phyloP scores from a whole-genome alignment of 2,797 vertebrate species.

The Monodelphis domestica region DNA sequence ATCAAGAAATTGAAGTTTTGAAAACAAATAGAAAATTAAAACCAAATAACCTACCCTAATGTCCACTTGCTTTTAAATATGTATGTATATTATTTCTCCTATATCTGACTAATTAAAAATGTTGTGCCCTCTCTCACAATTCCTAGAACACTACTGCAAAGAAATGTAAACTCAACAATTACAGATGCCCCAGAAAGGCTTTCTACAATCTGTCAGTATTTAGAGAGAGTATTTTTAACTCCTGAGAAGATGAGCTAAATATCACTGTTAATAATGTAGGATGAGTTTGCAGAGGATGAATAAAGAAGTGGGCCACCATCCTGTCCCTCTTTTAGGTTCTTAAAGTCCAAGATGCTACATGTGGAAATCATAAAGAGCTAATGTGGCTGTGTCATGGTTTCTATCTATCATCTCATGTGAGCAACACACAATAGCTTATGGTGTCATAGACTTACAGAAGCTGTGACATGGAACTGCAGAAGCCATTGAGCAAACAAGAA shows the following conservation, averaged over 20 bases:
- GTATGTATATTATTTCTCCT: neutral
- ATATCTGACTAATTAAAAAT: neutral
- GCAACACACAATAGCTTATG: neutral
- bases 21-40: slow-evolving; percentile 7
- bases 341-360: neutral
- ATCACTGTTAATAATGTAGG: neutral
- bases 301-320: too few species aligned
- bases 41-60: neutral
- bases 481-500: neutral
- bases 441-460: neutral
- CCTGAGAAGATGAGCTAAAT: neutral
- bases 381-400: neutral
- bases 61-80: neutral
- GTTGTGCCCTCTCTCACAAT: neutral
- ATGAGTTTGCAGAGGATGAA: too few species aligned
- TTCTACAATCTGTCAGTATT: slow-evolving; percentile 31
- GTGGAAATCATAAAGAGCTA: neutral
- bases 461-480: neutral
- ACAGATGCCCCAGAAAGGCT: slow-evolving; percentile 29
- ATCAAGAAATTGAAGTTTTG: neutral
- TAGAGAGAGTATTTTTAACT: slow-evolving; percentile 41
- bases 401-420: too few species aligned
- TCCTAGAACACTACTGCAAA: slow-evolving; percentile 34
- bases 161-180: slow-evolving; percentile 39
- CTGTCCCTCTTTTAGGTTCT: neutral